Base-by-base conservation (phyloP, 2,888 invertebrate species). In the Heteromurus nitidus region DNA sequence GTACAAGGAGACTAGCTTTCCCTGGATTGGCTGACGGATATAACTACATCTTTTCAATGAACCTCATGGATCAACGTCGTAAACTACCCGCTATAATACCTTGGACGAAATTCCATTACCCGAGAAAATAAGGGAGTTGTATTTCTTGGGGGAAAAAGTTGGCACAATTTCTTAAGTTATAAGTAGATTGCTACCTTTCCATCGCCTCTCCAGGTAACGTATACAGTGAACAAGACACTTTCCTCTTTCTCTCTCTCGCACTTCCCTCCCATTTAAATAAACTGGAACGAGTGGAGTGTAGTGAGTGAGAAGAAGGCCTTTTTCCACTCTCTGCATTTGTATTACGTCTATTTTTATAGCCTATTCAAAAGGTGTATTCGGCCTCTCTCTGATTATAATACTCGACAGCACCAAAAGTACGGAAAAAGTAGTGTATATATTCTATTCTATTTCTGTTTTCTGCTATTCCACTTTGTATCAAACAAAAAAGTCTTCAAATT, bases 61-160 rank as follows among this genome's bases (percentile, higher is more conserved):
- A 62, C 36, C 31, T 62, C 74, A 74, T 74, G 74, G 64, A 74
- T 72, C 72, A 72, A 72, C 53, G 74, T 74, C 74, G 64, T 64
- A 58, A 64, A 64, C 50, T 36, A 50, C 26, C 36, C n/a, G 24
- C 24, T 64, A 11, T 74, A 74, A 64, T 31, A 36, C 64, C 53
- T 30, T 44, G 42, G 26, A 72, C 3, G 69, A 53, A 7, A 31
- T 50, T 44, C 44, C n/a, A n/a, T n/a, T n/a, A n/a, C n/a, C n/a
- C 24, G 26, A 16, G 50, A 55, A 53, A 53, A 60, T 7, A 53
- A 53, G 53, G 53, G 53, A 22, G n/a, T 53, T 60, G 31, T 30
- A 50, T 13, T 58, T 58, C 28, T 1, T n/a, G 18, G 26, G 47
- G 44, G 64, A 30, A 50, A 70, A 31, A 74, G 74, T 74, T 74